Base-by-base conservation (phyloP, 2,888 invertebrate genomes). In the Lepidochrysops patricia region DNA sequence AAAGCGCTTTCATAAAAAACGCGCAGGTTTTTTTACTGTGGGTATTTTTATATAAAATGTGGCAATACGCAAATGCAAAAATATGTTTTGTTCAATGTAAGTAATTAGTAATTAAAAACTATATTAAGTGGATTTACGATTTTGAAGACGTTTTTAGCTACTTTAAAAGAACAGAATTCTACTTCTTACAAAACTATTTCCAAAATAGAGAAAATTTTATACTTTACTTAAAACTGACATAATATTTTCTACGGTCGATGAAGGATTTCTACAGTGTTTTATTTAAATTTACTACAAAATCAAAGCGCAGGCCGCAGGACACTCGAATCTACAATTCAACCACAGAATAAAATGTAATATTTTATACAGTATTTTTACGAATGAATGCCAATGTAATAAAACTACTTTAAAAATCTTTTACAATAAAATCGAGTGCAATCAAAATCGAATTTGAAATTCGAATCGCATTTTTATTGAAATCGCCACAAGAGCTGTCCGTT, bases 1-100 rank as follows among this genome's bases (percentile, higher is more conserved):
- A 72, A 68, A 76, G 62, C 67, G 67, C 70, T 70, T 19, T 1
- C 32, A 29, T 32, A 54, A 54, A 71, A 74, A 73, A 72, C 76
- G 74, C 67, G 62, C 61, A 49, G 60, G 62, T 63, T 65, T 65
- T 61, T 60, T 35, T 32, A 27, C 34, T 19, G 19, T 26, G 25
- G 60, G 48, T 57, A 25, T 13, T 52, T 52, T 29, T 32, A 12
- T 50, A 50, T 19, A 9, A 43, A 43, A 19, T 43, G 19, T 15
- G 9, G 4, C n/a, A n/a, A 29, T 29, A 29, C 7, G 29, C 29
- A 29, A 29, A 29, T n/a, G 7, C 7, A 5, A 29, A 29, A 29
- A 29, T 37, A 26, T n/a, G 6, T 49, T 19, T 23, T 49, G 25
- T 4, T 25, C 9, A 25, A 25, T 25, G 4, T 49, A 6, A 15